Percentiles rank a stretch among this genome's conserved stretches.
Evolutionary conservation across 2,888 invertebrate species (phyloP).

Genomic region (Caenorhabditis sulstoni): DNA sequence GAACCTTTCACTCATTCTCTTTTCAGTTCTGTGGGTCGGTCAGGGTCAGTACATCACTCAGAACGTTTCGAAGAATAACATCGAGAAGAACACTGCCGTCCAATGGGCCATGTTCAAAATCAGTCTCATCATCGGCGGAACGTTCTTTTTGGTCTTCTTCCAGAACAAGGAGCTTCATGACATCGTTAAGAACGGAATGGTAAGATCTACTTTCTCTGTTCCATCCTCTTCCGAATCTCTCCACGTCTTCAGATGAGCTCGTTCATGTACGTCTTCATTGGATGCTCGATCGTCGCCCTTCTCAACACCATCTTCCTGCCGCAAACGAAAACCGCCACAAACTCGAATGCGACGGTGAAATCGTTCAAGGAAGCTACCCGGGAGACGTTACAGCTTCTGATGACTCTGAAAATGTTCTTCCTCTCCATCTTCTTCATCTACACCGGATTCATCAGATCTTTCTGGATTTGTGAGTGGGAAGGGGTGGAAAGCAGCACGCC

Average conservation of each 20-base stretch:
- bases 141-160: slow-evolving; percentile 26
- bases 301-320: slow-evolving; percentile 21
- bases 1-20: background rate
- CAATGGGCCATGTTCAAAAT: slow-evolving; percentile 52
- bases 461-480: slow-evolving; percentile 51
- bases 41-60: slow-evolving; percentile 51
- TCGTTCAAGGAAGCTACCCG: slow-evolving; percentile 1
- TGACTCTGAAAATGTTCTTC: slow-evolving; percentile 4
- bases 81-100: slow-evolving; percentile 38
- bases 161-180: slow-evolving; percentile 3
- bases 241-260: slow-evolving; percentile 10
- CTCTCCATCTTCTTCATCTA: slow-evolving; percentile 46
- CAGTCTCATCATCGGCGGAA: slow-evolving; percentile 38
- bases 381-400: background rate
- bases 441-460: slow-evolving; percentile 44
- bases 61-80: slow-evolving; percentile 26
- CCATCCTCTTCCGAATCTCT: background rate
- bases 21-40: slow-evolving; percentile 54
- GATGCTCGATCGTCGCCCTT: background rate
- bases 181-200: slow-evolving; percentile 10
- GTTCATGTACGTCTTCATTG: slow-evolving; percentile 15
- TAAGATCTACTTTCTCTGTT: background rate
- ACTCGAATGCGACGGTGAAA: background rate
- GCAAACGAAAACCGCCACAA: slow-evolving; percentile 11
- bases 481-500: background rate